Base-by-base conservation (phyloP, 2,888 invertebrate genomes). In the Ectropis crepuscularia region DNA sequence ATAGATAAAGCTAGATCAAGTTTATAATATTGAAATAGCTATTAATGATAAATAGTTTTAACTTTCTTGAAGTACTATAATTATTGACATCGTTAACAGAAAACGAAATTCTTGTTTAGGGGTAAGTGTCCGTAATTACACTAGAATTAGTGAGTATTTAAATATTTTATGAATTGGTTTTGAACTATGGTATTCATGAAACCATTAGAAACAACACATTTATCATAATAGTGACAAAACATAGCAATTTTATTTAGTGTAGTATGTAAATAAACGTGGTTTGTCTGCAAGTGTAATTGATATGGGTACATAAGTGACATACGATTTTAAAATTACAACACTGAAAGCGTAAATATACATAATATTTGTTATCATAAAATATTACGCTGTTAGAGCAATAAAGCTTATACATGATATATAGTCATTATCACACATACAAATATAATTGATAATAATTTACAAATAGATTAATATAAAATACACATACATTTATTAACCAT, bases 281-380 rank as follows among this genome's bases (percentile, higher is more conserved):
- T 50, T 41, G 12, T 39, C 5, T 28, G 4, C 5, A 9, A 41
- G 41, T 9, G 16, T 42, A 51, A 39, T 12, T 42, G 10, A 51
- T 51, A 42, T 0, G 16, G 28, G n/a, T 41, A 39, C 6, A 11
- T 36, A 36, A 50, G 16, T 49, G 61, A 28, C 16, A 28, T 28
- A 28, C 16, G 16, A 4, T 28, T 28, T 28, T 28, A 28, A 28
- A 28, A 46, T 63, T 60, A 72, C 65, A 64, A 70, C 67, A 72
- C 65, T 62, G 68, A 70, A 70, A 70, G 72, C 70, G 63, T 53
- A 61, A 11, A 50, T 47, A 61, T 45, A 68, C 62, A 58, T 28
- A 8, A 38, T 61, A 63, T 61, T 58, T 49, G 45, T 64, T 66
- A 61, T 67, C 55, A 63, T 67, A 67, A 57, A 28, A 39, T n/a